These are phyloP conservation scores for Trachelus troglodyta DNA, from an alignment of 2,888 invertebrate genomes.

Conservation along the genomic window DNA sequence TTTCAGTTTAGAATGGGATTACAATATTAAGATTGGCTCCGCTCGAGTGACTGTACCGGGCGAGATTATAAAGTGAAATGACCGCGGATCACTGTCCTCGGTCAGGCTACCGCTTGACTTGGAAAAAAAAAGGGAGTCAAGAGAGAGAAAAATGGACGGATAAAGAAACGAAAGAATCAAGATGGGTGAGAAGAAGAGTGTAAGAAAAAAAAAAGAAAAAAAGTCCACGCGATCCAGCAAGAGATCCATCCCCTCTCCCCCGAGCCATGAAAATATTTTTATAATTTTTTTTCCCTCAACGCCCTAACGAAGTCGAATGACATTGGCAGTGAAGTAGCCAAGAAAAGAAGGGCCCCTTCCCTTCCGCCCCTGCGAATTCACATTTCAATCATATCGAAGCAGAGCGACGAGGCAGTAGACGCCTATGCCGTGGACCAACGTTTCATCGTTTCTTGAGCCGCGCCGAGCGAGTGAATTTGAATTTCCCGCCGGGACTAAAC, in stretches of 20 bases:
- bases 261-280: background rate
- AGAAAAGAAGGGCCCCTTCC: too few species aligned
- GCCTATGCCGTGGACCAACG: too few species aligned
- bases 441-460: background rate
- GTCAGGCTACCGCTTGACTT: constrained; percentile 28
- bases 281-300: constrained; percentile 5
- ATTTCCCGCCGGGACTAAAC: background rate
- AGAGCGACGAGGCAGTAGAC: too few species aligned
- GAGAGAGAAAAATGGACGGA: constrained; percentile 14
- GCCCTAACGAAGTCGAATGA: background rate
- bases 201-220: constrained; percentile 14
- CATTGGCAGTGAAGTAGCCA: too few species aligned
- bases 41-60: constrained; percentile 27
- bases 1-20: constrained; percentile 45
- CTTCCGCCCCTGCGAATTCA: background rate
- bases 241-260: constrained; percentile 12
- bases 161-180: constrained; percentile 1
- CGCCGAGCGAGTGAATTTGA: background rate
- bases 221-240: background rate
- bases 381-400: background rate
- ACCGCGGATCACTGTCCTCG: constrained; percentile 51
- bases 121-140: constrained; percentile 16
- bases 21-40: constrained; percentile 52
- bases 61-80: constrained; percentile 57
- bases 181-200: background rate